Conservation (phyloP, 2,888 invertebrate genomes). For the Caenorhabditis zanzibari region DNA sequence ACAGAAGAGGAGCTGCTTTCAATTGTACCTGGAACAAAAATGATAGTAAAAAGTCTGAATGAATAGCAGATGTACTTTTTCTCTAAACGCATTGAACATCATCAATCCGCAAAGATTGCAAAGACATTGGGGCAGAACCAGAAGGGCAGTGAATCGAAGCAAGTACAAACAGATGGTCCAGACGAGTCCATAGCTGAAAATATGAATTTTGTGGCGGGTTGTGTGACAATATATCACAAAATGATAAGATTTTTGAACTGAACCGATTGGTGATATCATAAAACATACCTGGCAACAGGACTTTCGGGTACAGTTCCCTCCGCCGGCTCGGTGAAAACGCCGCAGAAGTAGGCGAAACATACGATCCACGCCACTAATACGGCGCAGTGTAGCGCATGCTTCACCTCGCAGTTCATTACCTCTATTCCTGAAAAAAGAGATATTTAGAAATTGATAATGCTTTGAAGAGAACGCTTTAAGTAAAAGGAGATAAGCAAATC, state of each 20-base stretch:
- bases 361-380: constrained; percentile 80
- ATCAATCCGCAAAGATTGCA: constrained; percentile 86
- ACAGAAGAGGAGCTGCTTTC: constrained; percentile 93
- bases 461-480: constrained; percentile 17
- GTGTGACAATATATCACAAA: constrained; percentile 12
- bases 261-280: constrained; percentile 18
- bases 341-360: constrained; percentile 80
- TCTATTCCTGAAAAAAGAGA: constrained; percentile 67
- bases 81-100: constrained; percentile 94
- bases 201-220: constrained; percentile 7
- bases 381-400: constrained; percentile 81
- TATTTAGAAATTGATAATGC: background rate
- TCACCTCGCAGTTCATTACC: constrained; percentile 79
- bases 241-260: constrained; percentile 9
- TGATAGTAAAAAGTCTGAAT: background rate
- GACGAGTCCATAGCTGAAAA: constrained; percentile 81
- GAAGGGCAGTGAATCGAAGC: constrained; percentile 81
- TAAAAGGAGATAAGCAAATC: constrained; percentile 38
- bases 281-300: constrained; percentile 67
- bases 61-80: constrained; percentile 63
- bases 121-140: constrained; percentile 83
- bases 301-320: constrained; percentile 66
- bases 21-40: constrained; percentile 73
- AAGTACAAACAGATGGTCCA: constrained; percentile 80
- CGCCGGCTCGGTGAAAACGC: constrained; percentile 75